phyloP scores from a whole-genome alignment of 2,797 vertebrate genomes.

The Xerus rutilus region DNA sequence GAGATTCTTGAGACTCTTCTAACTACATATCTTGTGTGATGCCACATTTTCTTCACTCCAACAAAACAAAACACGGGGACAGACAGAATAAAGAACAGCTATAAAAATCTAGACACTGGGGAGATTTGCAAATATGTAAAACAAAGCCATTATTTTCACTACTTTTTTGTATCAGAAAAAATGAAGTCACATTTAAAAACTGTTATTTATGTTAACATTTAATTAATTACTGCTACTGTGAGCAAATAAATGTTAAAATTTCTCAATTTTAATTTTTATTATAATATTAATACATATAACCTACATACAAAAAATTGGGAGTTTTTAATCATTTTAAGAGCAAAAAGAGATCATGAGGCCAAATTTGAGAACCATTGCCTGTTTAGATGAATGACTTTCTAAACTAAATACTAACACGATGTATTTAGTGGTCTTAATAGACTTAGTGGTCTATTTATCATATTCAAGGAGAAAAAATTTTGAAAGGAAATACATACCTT shows the following conservation, averaged over 20 bases:
- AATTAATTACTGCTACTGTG: background rate
- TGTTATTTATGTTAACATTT: constrained; percentile 1
- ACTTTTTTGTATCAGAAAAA: background rate
- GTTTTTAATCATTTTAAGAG: background rate
- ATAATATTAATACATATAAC: background rate
- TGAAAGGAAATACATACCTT: constrained; percentile 89
- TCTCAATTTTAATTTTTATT: constrained; percentile 37
- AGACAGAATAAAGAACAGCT: background rate
- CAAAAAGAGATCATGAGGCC: background rate
- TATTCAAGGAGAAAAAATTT: accelerated
- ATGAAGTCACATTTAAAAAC: background rate
- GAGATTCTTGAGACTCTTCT: background rate
- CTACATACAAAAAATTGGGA: background rate
- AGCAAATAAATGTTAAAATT: constrained; percentile 7
- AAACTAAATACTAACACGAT: background rate
- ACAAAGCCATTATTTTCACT: constrained; percentile 34
- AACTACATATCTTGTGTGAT: background rate
- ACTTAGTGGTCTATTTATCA: background rate
- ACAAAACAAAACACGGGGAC: background rate
- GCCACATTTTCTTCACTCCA: background rate
- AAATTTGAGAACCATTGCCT: background rate
- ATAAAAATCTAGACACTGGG: constrained; percentile 10
- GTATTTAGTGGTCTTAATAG: too few relatives aligned
- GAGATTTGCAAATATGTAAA: constrained; percentile 9
- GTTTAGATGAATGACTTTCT: background rate